phyloP scores from a whole-genome alignment of 2,888 invertebrate species.

The Oligia strigilis region DNA sequence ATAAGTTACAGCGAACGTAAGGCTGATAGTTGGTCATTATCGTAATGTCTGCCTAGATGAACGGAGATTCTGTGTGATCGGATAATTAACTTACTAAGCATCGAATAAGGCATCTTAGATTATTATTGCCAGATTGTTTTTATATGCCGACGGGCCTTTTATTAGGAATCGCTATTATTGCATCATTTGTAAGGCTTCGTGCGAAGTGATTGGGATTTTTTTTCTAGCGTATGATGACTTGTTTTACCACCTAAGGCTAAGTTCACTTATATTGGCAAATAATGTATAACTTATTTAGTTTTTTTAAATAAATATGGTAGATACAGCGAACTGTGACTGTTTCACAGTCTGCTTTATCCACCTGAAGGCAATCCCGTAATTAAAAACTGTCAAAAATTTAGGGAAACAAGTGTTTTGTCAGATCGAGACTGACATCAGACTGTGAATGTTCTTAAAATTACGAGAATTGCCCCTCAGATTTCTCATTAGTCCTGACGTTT shows the following conservation, averaged over 20 bases:
- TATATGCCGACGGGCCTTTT: conserved; percentile 7
- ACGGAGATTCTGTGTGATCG: conserved; percentile 53
- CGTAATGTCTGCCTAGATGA: conserved; percentile 66
- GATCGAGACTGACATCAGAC: background rate
- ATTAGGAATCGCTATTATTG: background rate
- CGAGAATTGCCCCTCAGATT: background rate
- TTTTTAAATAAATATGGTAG: background rate
- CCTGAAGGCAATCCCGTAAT: background rate
- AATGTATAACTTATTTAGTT: background rate
- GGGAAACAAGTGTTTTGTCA: too few relatives aligned
- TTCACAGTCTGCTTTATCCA: background rate
- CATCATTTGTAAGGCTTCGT: background rate
- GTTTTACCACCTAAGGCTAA: background rate
- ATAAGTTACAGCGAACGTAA: conserved; percentile 62
- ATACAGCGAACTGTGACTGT: background rate
- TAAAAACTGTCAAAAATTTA: background rate
- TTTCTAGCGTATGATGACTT: background rate
- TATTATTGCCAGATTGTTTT: conserved; percentile 48
- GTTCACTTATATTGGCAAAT: background rate
- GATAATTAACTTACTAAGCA: conserved; percentile 60
- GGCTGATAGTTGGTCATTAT: conserved; percentile 66
- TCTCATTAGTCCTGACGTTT: background rate
- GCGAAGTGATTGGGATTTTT: background rate
- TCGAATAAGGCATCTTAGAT: conserved; percentile 55
- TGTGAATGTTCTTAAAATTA: background rate